These are phyloP conservation scores for Calonectris borealis DNA, from an alignment of 2,113 vertebrate species.

Conservation along the genomic window DNA sequence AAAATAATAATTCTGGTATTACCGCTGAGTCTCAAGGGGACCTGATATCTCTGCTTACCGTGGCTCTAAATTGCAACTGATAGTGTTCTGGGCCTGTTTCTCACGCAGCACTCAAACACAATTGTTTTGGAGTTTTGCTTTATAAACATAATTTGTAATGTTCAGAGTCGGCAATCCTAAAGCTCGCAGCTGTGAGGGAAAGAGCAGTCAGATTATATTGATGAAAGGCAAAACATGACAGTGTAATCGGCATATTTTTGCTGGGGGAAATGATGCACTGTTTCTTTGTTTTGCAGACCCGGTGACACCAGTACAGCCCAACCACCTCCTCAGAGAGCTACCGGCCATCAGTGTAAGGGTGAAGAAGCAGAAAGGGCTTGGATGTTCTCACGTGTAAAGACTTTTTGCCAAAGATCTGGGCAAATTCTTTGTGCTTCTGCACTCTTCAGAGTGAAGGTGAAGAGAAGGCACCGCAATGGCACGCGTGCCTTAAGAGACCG, in stretches of 20 bases:
- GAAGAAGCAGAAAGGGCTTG: not conserved
- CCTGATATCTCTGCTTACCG: not conserved
- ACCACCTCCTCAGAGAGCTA: not conserved
- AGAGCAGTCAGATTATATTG: not conserved
- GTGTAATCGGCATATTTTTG: not conserved
- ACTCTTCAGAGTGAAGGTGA: not conserved
- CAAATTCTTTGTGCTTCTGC: not conserved
- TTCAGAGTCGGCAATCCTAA: slow-evolving; percentile 9
- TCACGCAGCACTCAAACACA: not conserved
- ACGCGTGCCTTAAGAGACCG: not conserved
- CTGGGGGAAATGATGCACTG: not conserved
- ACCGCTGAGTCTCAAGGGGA: not conserved
- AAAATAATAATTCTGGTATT: not conserved
- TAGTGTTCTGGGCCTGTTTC: not conserved
- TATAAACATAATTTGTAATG: not conserved
- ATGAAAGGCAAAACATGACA: slow-evolving; percentile 33
- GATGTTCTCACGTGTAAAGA: not conserved
- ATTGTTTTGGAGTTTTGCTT: slow-evolving; percentile 23
- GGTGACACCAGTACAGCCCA: not conserved
- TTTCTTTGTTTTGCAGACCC: slow-evolving; percentile 55
- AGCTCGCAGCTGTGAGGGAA: not conserved
- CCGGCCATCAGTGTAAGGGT: not conserved
- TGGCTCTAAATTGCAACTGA: not conserved
- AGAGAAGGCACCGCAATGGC: not conserved
- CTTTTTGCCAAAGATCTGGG: not conserved